phyloP scores from a whole-genome alignment of 2,797 vertebrate species.

The Enteromius anoplus region DNA sequence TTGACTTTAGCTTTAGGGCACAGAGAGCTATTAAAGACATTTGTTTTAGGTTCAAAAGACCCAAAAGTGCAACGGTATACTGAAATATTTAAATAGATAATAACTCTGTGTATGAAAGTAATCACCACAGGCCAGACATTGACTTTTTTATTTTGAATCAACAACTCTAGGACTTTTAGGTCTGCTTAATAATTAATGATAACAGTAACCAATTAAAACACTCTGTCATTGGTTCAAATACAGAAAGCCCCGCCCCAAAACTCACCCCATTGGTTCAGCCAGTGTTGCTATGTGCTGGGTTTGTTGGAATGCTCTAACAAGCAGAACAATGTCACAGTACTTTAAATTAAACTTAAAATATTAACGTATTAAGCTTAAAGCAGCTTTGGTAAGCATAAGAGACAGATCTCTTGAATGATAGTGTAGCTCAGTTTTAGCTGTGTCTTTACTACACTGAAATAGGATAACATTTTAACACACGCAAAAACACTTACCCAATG shows the following conservation, averaged over 20 bases:
- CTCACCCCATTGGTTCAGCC: not conserved
- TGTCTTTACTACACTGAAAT: not conserved
- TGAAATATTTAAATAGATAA: not conserved
- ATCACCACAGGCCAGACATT: not conserved
- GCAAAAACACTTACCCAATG: not conserved
- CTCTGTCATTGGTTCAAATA: not conserved
- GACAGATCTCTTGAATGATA: not conserved
- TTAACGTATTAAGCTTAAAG: too few relatives aligned
- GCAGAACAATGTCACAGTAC: not conserved
- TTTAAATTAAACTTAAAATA: not conserved
- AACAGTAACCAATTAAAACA: not conserved
- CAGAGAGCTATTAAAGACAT: not conserved
- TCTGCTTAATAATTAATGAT: not conserved
- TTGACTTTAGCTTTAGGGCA: not conserved
- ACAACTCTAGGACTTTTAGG: not conserved
- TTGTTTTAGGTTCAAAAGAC: not conserved
- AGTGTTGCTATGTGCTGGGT: not conserved
- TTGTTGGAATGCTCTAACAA: not conserved
- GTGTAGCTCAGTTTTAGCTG: not conserved
- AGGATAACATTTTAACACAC: not conserved
- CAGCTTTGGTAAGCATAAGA: not conserved
- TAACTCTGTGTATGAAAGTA: not conserved
- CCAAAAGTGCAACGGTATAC: not conserved
- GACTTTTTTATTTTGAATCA: not conserved
- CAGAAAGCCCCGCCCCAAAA: not conserved